Conservation (phyloP, 2,113 vertebrate genomes). For the Noturus placidus region DNA sequence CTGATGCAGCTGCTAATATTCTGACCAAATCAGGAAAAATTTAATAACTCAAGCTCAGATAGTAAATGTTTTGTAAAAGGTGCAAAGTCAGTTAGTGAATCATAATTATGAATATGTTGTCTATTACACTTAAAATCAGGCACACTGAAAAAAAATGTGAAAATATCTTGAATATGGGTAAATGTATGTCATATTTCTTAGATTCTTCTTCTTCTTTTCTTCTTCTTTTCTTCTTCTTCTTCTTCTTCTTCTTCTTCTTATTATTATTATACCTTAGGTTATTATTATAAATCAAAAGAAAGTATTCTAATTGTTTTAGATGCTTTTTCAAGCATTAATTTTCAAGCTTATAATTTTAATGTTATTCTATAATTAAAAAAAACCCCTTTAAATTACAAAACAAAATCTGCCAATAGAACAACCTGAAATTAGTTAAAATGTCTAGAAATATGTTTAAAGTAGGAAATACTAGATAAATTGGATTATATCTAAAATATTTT, state of each 20-base stretch:
- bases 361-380: not conserved
- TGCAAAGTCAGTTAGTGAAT: slow-evolving; percentile 19
- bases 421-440: not conserved
- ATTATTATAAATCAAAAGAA: not conserved
- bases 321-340: not conserved
- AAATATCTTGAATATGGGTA: not conserved
- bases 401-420: not conserved
- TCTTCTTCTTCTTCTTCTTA: no score
- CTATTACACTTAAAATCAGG: not conserved
- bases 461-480: not conserved
- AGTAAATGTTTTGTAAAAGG: slow-evolving; percentile 5
- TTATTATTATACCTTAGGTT: not conserved
- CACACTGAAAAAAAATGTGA: not conserved
- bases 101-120: not conserved
- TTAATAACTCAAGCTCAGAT: not conserved
- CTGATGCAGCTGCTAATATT: slow-evolving; percentile 6
- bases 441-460: not conserved
- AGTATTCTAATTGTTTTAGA: not conserved
- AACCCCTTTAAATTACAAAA: not conserved
- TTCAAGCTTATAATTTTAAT: not conserved
- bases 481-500: not conserved
- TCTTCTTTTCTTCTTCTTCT: no score
- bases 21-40: not conserved
- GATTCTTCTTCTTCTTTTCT: no score
- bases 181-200: not conserved